Percentiles rank a stretch among this genome's conserved stretches.
These are phyloP conservation scores for Eubasilissa regina DNA, from an alignment of 1,140 invertebrate species.

Conservation along the genomic window DNA sequence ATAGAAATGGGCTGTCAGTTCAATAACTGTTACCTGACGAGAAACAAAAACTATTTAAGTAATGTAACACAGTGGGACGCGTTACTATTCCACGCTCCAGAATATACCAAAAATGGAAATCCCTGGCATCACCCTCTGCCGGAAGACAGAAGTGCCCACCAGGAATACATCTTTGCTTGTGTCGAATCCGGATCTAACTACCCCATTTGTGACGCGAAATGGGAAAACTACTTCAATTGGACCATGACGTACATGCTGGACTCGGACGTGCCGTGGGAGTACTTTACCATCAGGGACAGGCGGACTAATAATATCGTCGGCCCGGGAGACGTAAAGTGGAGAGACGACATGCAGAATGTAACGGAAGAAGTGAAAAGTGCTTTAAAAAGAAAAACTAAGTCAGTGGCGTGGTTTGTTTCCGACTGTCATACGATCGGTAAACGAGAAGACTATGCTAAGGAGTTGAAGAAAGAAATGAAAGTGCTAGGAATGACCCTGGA, in stretches of 20 bases:
- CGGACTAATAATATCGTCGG: slow-evolving; percentile 60
- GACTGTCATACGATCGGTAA: slow-evolving; percentile 75
- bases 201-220: slow-evolving; percentile 63
- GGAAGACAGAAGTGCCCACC: slow-evolving; percentile 62
- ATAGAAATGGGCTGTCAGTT: slow-evolving; percentile 64
- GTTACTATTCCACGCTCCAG: slow-evolving; percentile 67
- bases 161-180: slow-evolving; percentile 71
- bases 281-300: slow-evolving; percentile 68
- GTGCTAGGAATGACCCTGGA: slow-evolving; percentile 70
- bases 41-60: slow-evolving; percentile 62
- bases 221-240: slow-evolving; percentile 74
- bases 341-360: slow-evolving; percentile 62
- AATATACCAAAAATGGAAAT: slow-evolving; percentile 58
- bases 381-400: slow-evolving; percentile 66
- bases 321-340: slow-evolving; percentile 65
- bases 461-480: slow-evolving; percentile 72
- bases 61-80: slow-evolving; percentile 67
- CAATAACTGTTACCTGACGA: slow-evolving; percentile 66
- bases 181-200: slow-evolving; percentile 71
- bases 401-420: slow-evolving; percentile 79
- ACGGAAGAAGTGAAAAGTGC: slow-evolving; percentile 61
- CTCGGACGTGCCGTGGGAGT: slow-evolving; percentile 71
- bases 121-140: not conserved
- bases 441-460: slow-evolving; percentile 73
- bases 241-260: slow-evolving; percentile 75